Evolutionary conservation across 2,888 invertebrate genomes (phyloP).

Genomic region (Synergus umbraculus): DNA sequence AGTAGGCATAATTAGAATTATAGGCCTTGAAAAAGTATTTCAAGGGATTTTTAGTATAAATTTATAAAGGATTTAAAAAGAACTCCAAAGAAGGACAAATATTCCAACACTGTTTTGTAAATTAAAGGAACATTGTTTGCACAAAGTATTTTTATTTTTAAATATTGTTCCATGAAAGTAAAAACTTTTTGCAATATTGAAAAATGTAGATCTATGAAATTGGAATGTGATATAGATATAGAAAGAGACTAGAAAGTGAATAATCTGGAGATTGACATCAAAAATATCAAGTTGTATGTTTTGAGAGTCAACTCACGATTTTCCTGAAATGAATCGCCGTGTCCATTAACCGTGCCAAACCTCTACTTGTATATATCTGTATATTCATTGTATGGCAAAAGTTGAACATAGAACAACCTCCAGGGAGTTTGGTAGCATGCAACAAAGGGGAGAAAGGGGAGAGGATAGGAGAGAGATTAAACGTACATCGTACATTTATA

Average conservation of each 20-base stretch:
- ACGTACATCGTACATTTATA: slow-evolving; percentile 65
- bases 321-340: slow-evolving; percentile 19
- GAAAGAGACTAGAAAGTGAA: neutral
- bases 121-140: too few species aligned
- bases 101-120: too few species aligned
- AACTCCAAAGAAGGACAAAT: too few species aligned
- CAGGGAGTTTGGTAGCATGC: slow-evolving; percentile 58
- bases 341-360: slow-evolving; percentile 24
- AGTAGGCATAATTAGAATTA: too few species aligned
- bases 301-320: slow-evolving; percentile 26
- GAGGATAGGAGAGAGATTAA: slow-evolving; percentile 59
- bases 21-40: too few species aligned
- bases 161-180: neutral
- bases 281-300: slow-evolving; percentile 7
- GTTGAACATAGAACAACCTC: slow-evolving; percentile 54
- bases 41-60: too few species aligned
- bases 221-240: neutral
- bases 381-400: slow-evolving; percentile 14
- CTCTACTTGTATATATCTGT: slow-evolving; percentile 17
- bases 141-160: neutral
- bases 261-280: neutral
- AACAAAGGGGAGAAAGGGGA: slow-evolving; percentile 55
- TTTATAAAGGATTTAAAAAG: too few species aligned
- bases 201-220: neutral
- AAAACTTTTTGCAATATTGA: neutral